Conservation (phyloP, 1,140 invertebrate genomes). For the Lutraria rhynchaena region DNA sequence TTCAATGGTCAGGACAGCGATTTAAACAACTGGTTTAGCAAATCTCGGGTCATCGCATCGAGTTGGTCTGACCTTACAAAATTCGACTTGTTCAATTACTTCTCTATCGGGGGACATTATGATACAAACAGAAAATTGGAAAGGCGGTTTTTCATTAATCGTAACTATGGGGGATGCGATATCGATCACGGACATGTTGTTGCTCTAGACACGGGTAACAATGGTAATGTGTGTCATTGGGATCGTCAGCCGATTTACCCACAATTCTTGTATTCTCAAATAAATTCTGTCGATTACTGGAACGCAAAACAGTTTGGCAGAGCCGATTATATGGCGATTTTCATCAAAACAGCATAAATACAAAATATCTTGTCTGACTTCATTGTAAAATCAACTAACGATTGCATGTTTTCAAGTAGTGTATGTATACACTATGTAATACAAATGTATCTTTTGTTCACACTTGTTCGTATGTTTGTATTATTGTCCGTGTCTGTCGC, state of each 20-base stretch:
- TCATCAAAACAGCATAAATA: background rate
- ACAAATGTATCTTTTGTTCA: no score
- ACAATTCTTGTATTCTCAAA: constrained; percentile 31
- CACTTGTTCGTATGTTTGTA: no score
- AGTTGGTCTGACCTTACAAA: constrained; percentile 5
- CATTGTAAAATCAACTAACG: no score
- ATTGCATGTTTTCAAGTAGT: no score
- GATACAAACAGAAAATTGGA: background rate
- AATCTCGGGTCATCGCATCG: background rate
- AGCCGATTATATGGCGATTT: constrained; percentile 32
- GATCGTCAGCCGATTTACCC: constrained; percentile 25
- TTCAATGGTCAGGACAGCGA: constrained; percentile 19
- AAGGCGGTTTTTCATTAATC: constrained; percentile 26
- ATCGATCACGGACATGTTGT: constrained; percentile 8
- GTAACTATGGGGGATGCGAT: background rate
- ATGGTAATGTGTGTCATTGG: constrained; percentile 1
- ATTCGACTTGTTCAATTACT: background rate
- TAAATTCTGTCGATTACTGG: constrained; percentile 23
- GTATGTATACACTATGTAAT: no score
- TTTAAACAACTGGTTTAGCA: constrained; percentile 11
- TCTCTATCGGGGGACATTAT: constrained; percentile 3
- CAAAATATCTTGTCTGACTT: no score
- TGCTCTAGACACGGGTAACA: background rate
- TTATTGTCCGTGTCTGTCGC: no score
- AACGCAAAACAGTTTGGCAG: constrained; percentile 22